phyloP scores from a whole-genome alignment of 2,113 vertebrate species.

The Pollachius pollachius region DNA sequence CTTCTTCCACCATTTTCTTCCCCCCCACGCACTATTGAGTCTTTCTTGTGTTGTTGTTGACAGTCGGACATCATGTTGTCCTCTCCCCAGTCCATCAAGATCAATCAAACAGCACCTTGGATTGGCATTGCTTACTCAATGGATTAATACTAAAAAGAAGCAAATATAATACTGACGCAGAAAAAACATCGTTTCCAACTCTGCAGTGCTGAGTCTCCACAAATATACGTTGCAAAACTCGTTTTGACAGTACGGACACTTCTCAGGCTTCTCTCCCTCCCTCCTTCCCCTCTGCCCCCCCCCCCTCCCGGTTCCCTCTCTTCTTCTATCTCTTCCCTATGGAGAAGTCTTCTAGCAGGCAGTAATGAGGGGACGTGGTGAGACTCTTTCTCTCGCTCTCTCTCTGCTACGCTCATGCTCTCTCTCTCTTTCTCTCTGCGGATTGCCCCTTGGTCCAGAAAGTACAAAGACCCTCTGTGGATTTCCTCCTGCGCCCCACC shows the following conservation, averaged over 20 bases:
- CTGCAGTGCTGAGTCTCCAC: neutral
- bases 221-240: neutral
- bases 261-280: slow-evolving; percentile 12
- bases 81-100: no score
- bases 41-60: no score
- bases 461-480: slow-evolving; percentile 30
- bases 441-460: slow-evolving; percentile 12
- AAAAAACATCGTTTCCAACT: neutral
- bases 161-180: neutral
- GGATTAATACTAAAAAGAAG: no score
- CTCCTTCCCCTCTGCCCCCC: slow-evolving; percentile 8
- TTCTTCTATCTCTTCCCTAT: neutral
- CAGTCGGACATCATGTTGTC: slow-evolving; percentile 9
- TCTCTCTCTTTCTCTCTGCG: slow-evolving; percentile 4
- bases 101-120: no score
- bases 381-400: slow-evolving; percentile 1
- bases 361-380: slow-evolving; percentile 43
- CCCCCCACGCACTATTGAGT: no score
- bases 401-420: neutral
- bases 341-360: slow-evolving; percentile 30
- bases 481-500: slow-evolving; percentile 38
- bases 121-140: no score
- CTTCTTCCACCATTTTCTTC: no score
- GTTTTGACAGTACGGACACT: neutral
- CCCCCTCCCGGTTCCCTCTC: neutral